Percentiles rank a stretch among this genome's conserved stretches.
These are phyloP conservation scores for Linepithema humile DNA, from an alignment of 1,140 invertebrate species.

Conservation along the genomic window DNA sequence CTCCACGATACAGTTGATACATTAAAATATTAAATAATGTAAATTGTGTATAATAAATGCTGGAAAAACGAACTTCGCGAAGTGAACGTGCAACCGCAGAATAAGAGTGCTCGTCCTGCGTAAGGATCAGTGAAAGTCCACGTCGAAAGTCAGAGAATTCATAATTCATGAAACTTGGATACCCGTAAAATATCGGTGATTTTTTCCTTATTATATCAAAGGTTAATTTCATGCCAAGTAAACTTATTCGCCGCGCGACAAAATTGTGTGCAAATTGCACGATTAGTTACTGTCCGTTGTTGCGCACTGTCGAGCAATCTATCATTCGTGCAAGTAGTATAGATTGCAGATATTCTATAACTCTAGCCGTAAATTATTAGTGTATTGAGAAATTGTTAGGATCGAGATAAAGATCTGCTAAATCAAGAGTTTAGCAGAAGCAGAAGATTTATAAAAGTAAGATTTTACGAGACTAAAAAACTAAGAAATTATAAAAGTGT, in stretches of 20 bases:
- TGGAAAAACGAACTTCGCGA: not conserved
- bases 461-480: too few relatives aligned
- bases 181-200: constrained; percentile 8
- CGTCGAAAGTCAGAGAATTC: constrained; percentile 49
- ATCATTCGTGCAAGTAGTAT: not conserved
- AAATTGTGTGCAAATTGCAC: constrained; percentile 39
- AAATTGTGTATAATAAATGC: not conserved
- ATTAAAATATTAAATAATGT: too few relatives aligned
- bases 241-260: constrained; percentile 35
- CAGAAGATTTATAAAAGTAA: not conserved
- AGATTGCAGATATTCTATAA: constrained; percentile 5
- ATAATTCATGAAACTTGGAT: constrained; percentile 54
- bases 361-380: constrained; percentile 3
- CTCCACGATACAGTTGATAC: too few relatives aligned
- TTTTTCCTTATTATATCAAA: constrained; percentile 30
- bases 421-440: not conserved
- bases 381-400: not conserved
- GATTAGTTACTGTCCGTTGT: constrained; percentile 35
- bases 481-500: not conserved
- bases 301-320: constrained; percentile 4
- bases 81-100: constrained; percentile 9
- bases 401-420: not conserved
- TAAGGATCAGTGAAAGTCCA: constrained; percentile 54
- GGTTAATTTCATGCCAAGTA: constrained; percentile 52
- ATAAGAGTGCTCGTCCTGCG: constrained; percentile 42